A percentile compares a stretch with the other conserved stretches of the same genome.
phyloP scores from a whole-genome alignment of 2,113 vertebrate genomes.

The Podarcis raffonei region DNA sequence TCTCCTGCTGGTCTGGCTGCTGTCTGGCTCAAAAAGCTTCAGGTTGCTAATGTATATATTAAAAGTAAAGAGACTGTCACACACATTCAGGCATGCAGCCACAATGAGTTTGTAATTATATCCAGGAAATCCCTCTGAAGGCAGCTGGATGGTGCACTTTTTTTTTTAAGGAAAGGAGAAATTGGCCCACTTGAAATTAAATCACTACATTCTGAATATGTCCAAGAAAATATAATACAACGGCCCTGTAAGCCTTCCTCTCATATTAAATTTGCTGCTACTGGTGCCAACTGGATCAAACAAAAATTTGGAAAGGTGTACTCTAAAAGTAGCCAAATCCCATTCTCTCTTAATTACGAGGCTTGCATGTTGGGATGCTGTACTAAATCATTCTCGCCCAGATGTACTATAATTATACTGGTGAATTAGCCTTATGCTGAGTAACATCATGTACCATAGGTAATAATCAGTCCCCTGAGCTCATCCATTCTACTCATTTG shows the following conservation, averaged over 20 bases:
- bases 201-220: not conserved
- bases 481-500: conserved; percentile 44
- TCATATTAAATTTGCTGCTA: not conserved
- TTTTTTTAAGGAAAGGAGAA: not conserved
- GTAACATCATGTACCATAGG: conserved; percentile 57
- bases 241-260: conserved; percentile 4
- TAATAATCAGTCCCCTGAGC: conserved; percentile 59
- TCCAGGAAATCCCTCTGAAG: not conserved
- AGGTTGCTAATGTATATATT: conserved; percentile 9
- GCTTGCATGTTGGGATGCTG: conserved; percentile 30
- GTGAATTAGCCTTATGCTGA: conserved; percentile 53
- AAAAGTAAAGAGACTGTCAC: not conserved
- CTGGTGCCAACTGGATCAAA: conserved; percentile 46
- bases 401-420: conserved; percentile 61
- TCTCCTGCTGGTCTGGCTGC: not conserved
- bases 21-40: not conserved
- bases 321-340: conserved; percentile 48
- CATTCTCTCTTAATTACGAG: conserved; percentile 54
- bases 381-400: conserved; percentile 63
- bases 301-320: conserved; percentile 64
- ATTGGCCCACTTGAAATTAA: not conserved
- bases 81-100: conserved; percentile 4
- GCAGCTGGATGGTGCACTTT: not conserved
- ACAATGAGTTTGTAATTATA: conserved; percentile 17
- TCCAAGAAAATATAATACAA: not conserved